Conservation (phyloP, 92 coral and sea anemone species). For the Montipora capitata region DNA sequence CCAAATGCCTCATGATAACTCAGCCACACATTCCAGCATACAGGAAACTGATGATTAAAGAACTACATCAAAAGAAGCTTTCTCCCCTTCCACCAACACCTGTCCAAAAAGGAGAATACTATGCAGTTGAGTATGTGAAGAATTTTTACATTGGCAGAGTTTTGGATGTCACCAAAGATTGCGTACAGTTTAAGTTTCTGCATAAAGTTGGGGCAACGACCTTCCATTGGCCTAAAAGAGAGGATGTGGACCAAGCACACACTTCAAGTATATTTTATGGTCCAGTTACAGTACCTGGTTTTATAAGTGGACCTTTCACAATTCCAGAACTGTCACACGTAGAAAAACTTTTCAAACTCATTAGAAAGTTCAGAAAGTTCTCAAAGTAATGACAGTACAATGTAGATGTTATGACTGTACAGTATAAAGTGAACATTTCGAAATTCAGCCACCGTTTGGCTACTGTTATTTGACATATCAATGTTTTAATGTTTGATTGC, state of each 20-base stretch:
- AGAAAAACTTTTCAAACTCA: constrained; percentile 18
- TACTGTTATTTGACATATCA: too few relatives aligned
- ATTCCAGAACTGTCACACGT: constrained; percentile 42
- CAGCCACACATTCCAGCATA: constrained; percentile 37
- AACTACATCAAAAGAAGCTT: constrained; percentile 46
- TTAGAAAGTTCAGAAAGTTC: too few relatives aligned
- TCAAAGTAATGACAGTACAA: too few relatives aligned
- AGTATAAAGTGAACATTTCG: too few relatives aligned
- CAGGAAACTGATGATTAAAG: constrained; percentile 52
- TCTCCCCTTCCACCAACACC: constrained; percentile 44
- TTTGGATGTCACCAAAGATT: constrained; percentile 23
- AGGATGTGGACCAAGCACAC: constrained; percentile 47
- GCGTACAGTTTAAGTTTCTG: constrained; percentile 51
- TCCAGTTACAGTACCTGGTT: constrained; percentile 37
- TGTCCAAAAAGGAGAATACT: constrained; percentile 52
- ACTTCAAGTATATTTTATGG: constrained; percentile 31
- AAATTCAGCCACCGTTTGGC: too few relatives aligned
- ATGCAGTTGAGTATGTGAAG: constrained; percentile 54
- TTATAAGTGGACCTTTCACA: constrained; percentile 29
- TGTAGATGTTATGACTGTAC: too few relatives aligned
- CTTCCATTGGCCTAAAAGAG: constrained; percentile 58
- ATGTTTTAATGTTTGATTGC: too few relatives aligned
- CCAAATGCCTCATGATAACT: constrained; percentile 10
- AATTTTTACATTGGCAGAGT: constrained; percentile 54
- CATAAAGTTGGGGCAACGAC: constrained; percentile 52